A percentile compares a stretch with the other conserved stretches of the same genome.
phyloP scores from a whole-genome alignment of 1,140 invertebrate genomes.

The Cotesia vestalis region DNA sequence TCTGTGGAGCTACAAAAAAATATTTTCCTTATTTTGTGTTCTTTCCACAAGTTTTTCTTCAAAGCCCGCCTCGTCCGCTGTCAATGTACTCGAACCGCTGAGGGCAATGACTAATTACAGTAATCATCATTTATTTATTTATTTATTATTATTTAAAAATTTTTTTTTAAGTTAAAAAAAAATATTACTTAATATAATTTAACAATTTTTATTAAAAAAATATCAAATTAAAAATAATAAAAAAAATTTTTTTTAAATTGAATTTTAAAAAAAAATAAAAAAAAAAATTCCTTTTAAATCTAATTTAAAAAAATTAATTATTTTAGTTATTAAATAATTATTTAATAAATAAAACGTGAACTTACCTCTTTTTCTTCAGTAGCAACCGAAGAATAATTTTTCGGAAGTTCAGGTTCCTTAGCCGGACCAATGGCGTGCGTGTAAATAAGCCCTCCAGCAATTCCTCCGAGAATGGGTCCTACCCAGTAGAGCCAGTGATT shows the following conservation, averaged over 20 bases:
- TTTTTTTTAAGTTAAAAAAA: too few relatives aligned
- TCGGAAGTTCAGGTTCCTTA: constrained; percentile 58
- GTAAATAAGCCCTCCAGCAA: constrained; percentile 81
- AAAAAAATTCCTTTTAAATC: too few relatives aligned
- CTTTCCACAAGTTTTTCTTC: constrained; percentile 38
- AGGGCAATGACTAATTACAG: constrained; percentile 37
- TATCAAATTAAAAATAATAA: too few relatives aligned
- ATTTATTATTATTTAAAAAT: neutral
- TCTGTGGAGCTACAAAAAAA: constrained; percentile 65
- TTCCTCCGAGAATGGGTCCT: constrained; percentile 83
- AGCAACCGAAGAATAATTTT: constrained; percentile 69
- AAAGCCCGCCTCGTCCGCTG: constrained; percentile 62
- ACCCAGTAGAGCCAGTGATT: constrained; percentile 93
- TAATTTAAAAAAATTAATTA: too few relatives aligned
- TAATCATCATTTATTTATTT: neutral
- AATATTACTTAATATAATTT: too few relatives aligned
- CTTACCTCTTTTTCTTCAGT: constrained; percentile 75
- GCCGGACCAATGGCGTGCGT: constrained; percentile 75
- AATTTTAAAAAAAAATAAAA: too few relatives aligned
- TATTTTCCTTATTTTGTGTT: constrained; percentile 41
- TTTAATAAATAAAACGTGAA: constrained; percentile 48
- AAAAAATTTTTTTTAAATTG: too few relatives aligned
- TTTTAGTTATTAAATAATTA: neutral
- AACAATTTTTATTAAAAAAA: too few relatives aligned
- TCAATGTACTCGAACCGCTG: constrained; percentile 67